Evolutionary conservation across 2,797 vertebrate species (phyloP).

Genomic region (Pogonophryne albipinna): DNA sequence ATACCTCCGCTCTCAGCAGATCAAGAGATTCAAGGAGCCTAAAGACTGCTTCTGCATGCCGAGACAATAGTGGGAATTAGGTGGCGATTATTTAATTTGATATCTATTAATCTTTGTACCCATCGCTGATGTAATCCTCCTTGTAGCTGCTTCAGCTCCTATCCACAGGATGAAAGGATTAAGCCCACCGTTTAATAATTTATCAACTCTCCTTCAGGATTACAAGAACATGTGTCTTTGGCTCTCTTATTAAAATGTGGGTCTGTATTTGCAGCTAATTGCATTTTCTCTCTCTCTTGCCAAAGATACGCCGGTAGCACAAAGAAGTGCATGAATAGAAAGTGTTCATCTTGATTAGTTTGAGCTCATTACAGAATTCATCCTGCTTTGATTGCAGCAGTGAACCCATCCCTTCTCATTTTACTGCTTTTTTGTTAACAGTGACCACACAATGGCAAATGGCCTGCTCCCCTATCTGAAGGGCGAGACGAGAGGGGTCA

Average conservation of each 20-base stretch:
- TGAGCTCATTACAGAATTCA: neutral
- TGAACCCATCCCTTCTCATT: neutral
- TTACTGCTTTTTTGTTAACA: neutral
- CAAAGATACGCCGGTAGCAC: conserved; percentile 25
- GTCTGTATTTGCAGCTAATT: conserved; percentile 14
- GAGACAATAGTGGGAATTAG: conserved; percentile 65
- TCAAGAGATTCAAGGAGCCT: conserved; percentile 26
- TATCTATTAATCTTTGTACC: conserved; percentile 62
- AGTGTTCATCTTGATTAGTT: neutral
- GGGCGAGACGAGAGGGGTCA: neutral
- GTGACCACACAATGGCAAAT: neutral
- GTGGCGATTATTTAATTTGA: conserved; percentile 64
- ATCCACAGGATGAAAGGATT: conserved; percentile 64
- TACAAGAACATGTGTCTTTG: conserved; percentile 37
- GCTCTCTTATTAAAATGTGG: conserved; percentile 58
- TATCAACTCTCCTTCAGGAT: conserved; percentile 61
- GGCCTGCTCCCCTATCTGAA: neutral
- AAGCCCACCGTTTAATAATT: conserved; percentile 60
- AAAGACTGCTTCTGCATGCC: conserved; percentile 13
- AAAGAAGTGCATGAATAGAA: neutral
- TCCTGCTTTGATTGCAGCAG: neutral
- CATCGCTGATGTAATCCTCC: conserved; percentile 60
- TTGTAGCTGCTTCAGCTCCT: conserved; percentile 40
- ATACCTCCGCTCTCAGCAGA: conserved; percentile 2
- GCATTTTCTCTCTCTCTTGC: conserved; percentile 3